phyloP scores from a whole-genome alignment of 2,113 vertebrate species.

The Ammospiza caudacuta region DNA sequence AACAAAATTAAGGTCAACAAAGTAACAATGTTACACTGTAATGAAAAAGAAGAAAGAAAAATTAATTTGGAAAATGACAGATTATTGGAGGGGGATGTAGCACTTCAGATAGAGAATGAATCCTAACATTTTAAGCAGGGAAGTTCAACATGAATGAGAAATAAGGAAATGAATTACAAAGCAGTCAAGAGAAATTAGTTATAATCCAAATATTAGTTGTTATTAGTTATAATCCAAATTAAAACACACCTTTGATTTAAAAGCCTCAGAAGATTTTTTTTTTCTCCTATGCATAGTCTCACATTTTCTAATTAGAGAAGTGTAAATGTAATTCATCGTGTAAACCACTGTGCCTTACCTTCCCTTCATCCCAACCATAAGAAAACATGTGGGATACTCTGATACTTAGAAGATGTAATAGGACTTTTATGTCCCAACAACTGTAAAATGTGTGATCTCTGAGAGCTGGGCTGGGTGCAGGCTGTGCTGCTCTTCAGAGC shows the following conservation, averaged over 20 bases:
- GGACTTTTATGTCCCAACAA: not conserved
- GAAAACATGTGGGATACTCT: not conserved
- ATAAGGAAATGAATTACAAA: not conserved
- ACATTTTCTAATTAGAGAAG: not conserved
- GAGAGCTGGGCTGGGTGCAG: not conserved
- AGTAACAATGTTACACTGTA: not conserved
- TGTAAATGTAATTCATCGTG: not conserved
- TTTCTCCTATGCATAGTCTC: not conserved
- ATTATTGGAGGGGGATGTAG: not conserved
- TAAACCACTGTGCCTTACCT: not conserved
- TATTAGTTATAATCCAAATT: not conserved
- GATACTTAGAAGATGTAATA: not conserved
- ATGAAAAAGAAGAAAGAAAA: not conserved
- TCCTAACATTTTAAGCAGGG: not conserved
- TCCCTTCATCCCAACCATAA: not conserved
- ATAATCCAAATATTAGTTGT: not conserved
- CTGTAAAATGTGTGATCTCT: not conserved
- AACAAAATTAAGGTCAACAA: not conserved
- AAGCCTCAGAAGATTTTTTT: not conserved
- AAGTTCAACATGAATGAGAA: not conserved
- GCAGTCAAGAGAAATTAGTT: not conserved
- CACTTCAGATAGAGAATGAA: not conserved
- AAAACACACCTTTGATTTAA: not conserved
- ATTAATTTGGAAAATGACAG: not conserved
- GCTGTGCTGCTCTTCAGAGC: not conserved